Evolutionary conservation across 2,797 vertebrate genomes (phyloP), one percentile per base, ranked within the genome.

Genomic region (Myotis vivesi): DNA sequence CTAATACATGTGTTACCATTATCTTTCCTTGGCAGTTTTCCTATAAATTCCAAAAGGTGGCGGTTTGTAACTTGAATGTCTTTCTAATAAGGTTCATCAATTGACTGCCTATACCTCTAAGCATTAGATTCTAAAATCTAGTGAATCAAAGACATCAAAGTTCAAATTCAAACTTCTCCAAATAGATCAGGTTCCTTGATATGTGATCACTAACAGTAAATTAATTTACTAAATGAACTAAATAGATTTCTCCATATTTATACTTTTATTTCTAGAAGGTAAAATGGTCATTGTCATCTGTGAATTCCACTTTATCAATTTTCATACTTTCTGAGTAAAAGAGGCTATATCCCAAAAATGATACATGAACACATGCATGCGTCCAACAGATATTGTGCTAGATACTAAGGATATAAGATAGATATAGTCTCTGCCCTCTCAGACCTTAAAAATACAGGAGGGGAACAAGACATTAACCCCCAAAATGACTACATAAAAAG

Each of bases 11-110:
- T 73, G 53, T 79, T 12, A n/a, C 53, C 53, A 51, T 2, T 49
- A 71, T 75, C 25, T 49, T 33, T 69, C 36, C 69, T 88, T 71
- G n/a, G n/a, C 68, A 88, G 51, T 62, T 46, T 83, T 76, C 38
- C 41, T 76, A n/a, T 90, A 92, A 94, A 69, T 85, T 53, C 23
- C 82, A 92, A 85, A 36, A 94, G 68, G 59, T 62, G 10, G 44
- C 59, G 68, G 57, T 80, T 81, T 92, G 17, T 95, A 44, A 93
- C 68, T n/a, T n/a, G 33, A 68, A 22, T 84, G 46, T 73, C 25
- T 84, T 91, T 46, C 33, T 62, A 86, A 1, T 64, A 73, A 94
- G 69, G 81, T 76, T 66, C 62, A 92, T 25, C 30, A 82, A 28
- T 10, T 86, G 46, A 72, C 0, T 82, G 23, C 6, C 64, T 30